These are phyloP conservation scores for Noctua comes DNA, from an alignment of 2,888 invertebrate genomes.

Conservation along the genomic window DNA sequence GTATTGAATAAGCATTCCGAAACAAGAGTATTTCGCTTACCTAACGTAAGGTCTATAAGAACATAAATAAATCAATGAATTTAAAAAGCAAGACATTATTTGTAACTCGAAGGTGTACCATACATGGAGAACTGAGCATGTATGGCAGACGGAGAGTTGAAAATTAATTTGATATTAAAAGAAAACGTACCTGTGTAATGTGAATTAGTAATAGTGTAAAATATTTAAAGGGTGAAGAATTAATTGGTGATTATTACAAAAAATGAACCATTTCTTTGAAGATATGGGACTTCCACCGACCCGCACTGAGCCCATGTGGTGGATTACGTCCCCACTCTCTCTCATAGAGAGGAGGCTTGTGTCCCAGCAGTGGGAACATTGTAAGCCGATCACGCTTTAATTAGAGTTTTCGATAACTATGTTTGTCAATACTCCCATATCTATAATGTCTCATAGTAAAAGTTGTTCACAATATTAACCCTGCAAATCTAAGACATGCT, in stretches of 20 bases:
- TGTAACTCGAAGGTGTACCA: neutral
- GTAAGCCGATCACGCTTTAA: too few species aligned
- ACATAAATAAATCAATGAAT: conserved; percentile 3
- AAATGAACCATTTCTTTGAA: neutral
- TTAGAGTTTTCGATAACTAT: too few species aligned
- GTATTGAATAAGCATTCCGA: conserved; percentile 1
- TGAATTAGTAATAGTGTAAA: neutral
- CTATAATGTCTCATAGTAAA: too few species aligned
- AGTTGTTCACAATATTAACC: too few species aligned
- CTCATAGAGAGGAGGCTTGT: neutral
- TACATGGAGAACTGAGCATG: neutral
- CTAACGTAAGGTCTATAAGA: neutral
- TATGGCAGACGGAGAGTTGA: neutral
- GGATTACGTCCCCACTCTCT: neutral
- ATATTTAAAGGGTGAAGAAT: neutral
- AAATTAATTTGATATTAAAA: neutral
- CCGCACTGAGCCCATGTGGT: neutral
- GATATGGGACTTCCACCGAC: neutral
- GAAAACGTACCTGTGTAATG: neutral
- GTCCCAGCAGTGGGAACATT: neutral
- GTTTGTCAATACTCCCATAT: too few species aligned
- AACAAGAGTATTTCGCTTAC: neutral
- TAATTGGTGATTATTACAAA: neutral
- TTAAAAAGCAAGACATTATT: neutral
- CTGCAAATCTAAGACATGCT: too few species aligned